Evolutionary conservation across 2,113 vertebrate species (phyloP), one percentile per base, ranked within the genome.

Genomic region (Chaetodon trifascialis): DNA sequence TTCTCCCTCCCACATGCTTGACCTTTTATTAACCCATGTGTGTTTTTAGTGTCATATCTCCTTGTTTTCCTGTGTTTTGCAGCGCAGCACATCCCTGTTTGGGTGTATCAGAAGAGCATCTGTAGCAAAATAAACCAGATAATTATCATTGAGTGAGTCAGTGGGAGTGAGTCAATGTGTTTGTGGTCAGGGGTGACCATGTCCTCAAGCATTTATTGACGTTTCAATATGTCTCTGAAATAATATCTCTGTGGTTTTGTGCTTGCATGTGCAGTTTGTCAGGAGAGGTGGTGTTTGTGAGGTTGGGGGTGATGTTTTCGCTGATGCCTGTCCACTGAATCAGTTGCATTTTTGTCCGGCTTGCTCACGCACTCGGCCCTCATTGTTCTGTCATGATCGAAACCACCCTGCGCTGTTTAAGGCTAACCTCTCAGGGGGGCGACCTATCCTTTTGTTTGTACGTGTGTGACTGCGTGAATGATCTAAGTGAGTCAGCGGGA

Each of bases 131-230:
- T 0, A 68, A 75, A 30, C 38, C 70, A 49, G 73, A 73, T 79
- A 70, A 79, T 74, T 54, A 66, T 64, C 19, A 54, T 63, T 4
- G 71, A 79, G 58, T 81, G 75, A 87, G 60, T 80, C 62, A 59
- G 66, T 66, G 65, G 40, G 59, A 81, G 47, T 76, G 21, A 74
- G 73, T 65, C 68, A 36, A 15, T 74, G 59, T 73, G 79, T 89
- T 74, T 82, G 76, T 70, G 82, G 73, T 88, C 69, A 44, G 68
- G 73, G 52, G 42, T 65, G 55, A 82, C 70, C 30, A 11, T 40
- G 46, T 74, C 81, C 79, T 73, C 21, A 25, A 62, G 67, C 67
- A 21, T 78, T 46, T 83, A 70, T 88, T 76, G 83, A 65, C 66
- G 46, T 83, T 75, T 77, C 52, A 66, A 36, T 66, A 42, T 40